Percentiles rank a stretch among this genome's conserved stretches.
phyloP scores from a whole-genome alignment of 37 sponge, comb jelly and placozoan species.

The Aplysina aerophoba region DNA sequence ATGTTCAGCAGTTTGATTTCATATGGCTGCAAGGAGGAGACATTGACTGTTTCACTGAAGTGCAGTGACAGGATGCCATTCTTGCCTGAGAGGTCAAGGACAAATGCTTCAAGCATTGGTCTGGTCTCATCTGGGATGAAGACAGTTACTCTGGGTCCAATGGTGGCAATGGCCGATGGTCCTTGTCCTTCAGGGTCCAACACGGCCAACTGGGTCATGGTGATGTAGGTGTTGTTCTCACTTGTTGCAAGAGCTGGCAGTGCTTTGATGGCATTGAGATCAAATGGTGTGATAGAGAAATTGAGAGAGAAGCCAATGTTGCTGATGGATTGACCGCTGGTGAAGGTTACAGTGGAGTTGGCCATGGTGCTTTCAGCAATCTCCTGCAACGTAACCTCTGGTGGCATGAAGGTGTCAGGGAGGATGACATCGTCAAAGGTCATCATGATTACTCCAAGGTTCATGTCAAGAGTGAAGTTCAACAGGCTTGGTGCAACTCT shows the following conservation, averaged over 20 bases:
- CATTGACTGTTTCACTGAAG: conserved; percentile 83
- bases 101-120: conserved; percentile 62
- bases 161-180: conserved; percentile 16
- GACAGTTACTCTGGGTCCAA: conserved; percentile 36
- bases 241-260: conserved; percentile 69
- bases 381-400: conserved; percentile 58
- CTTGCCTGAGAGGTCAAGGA: conserved; percentile 47
- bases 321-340: conserved; percentile 53
- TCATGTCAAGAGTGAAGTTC: conserved; percentile 81
- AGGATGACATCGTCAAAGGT: conserved; percentile 87
- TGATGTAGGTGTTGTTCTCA: conserved; percentile 70
- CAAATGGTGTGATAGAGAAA: conserved; percentile 59
- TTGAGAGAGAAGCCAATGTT: conserved; percentile 67
- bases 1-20: conserved; percentile 71
- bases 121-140: conserved; percentile 64
- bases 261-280: conserved; percentile 80
- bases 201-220: conserved; percentile 51
- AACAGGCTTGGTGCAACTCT: conserved; percentile 57
- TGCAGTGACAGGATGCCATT: conserved; percentile 58
- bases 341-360: conserved; percentile 33
- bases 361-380: conserved; percentile 8
- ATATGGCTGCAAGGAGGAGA: conserved; percentile 68
- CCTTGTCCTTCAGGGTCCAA: conserved; percentile 59
- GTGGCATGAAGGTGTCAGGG: conserved; percentile 64
- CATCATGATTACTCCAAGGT: conserved; percentile 69